These are phyloP conservation scores for Hypercompe scribonia DNA, from an alignment of 2,888 invertebrate species.

Conservation along the genomic window DNA sequence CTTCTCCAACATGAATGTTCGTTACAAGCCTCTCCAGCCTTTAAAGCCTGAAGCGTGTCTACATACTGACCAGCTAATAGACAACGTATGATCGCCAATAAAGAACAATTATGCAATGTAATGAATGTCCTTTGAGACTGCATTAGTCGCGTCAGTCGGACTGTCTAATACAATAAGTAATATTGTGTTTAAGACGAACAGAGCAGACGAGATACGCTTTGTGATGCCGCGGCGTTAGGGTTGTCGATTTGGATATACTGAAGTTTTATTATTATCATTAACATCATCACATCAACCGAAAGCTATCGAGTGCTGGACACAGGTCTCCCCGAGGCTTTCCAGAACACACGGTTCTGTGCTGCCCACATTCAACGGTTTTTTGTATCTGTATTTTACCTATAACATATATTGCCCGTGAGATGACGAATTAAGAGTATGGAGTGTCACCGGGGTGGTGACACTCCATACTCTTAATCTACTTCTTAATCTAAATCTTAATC, in stretches of 20 bases:
- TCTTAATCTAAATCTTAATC: no score
- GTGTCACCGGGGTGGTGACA: no score
- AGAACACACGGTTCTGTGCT: no score
- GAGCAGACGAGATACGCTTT: conserved; percentile 47
- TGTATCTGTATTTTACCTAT: no score
- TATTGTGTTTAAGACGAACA: conserved; percentile 49
- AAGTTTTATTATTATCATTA: not conserved
- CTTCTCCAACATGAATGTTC: not conserved
- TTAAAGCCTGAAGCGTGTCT: not conserved
- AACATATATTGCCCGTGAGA: no score
- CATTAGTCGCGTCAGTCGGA: conserved; percentile 61
- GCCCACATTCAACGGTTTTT: no score
- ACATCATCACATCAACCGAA: no score
- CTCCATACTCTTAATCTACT: no score
- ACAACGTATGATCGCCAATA: conserved; percentile 42
- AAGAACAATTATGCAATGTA: conserved; percentile 56
- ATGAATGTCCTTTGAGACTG: conserved; percentile 58
- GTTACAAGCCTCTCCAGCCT: not conserved
- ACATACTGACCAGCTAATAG: conserved; percentile 47
- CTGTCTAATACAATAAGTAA: conserved; percentile 54
- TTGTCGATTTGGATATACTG: conserved; percentile 11
- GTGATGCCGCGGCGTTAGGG: conserved; percentile 51
- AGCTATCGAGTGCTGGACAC: no score
- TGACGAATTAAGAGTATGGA: no score
- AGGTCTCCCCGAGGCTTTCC: no score